Evolutionary conservation across 1,140 invertebrate species (phyloP).

Genomic region (Aradophagus sp.): DNA sequence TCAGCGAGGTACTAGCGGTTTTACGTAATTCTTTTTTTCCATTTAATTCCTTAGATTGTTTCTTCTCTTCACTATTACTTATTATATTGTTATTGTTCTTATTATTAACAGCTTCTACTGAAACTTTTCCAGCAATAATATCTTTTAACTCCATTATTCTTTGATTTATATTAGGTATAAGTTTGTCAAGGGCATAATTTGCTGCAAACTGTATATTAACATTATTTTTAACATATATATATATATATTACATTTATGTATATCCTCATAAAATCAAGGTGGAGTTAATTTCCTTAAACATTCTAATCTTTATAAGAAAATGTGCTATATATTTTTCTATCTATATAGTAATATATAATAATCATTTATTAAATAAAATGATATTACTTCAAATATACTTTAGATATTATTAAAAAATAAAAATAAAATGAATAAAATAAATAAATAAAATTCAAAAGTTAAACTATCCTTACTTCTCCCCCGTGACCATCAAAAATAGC

Average conservation of each 20-base stretch:
- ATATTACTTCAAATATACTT: too few relatives aligned
- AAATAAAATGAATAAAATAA: too few relatives aligned
- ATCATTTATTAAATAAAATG: too few relatives aligned
- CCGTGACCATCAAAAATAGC: conserved; percentile 97
- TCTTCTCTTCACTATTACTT: conserved; percentile 71
- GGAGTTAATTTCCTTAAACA: too few relatives aligned
- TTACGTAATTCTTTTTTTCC: conserved; percentile 79
- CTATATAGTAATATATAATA: too few relatives aligned
- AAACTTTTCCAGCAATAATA: conserved; percentile 78
- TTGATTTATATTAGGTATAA: conserved; percentile 84
- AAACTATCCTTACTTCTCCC: conserved; percentile 83
- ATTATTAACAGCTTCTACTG: conserved; percentile 64
- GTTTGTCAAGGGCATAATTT: conserved; percentile 89
- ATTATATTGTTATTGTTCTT: conserved; percentile 64
- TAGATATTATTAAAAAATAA: too few relatives aligned
- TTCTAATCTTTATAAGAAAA: too few relatives aligned
- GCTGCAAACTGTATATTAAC: conserved; percentile 83
- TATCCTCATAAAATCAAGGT: conserved; percentile 3
- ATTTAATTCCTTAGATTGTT: conserved; percentile 65
- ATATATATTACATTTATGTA: background rate
- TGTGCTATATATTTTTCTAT: too few relatives aligned
- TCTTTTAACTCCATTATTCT: conserved; percentile 84
- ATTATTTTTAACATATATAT: conserved; percentile 1
- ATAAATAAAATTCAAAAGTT: too few relatives aligned
- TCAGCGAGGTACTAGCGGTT: conserved; percentile 77